These are phyloP conservation scores for Phylloscopus trochilus DNA, from an alignment of 2,113 vertebrate genomes.

Conservation along the genomic window DNA sequence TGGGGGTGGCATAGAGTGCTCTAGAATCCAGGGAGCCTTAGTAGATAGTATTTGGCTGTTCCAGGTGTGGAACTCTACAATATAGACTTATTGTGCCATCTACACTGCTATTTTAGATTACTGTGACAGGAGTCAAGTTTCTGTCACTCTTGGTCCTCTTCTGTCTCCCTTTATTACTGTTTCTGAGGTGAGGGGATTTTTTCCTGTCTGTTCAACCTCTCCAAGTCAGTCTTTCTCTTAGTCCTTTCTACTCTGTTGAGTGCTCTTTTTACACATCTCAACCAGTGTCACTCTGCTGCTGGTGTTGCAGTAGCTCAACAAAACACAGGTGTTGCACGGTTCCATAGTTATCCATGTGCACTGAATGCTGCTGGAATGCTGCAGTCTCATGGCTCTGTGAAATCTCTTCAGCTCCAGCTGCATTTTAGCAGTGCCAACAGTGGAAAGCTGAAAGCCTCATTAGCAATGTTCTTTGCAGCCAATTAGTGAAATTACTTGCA, in stretches of 20 bases:
- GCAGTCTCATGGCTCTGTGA: background rate
- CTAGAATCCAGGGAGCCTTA: background rate
- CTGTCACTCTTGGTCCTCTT: background rate
- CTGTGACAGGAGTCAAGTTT: background rate
- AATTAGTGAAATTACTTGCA: background rate
- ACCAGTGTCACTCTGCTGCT: background rate
- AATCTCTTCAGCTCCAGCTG: background rate
- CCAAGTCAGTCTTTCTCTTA: background rate
- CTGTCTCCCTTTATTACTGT: background rate
- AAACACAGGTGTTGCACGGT: background rate
- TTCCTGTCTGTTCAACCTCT: background rate
- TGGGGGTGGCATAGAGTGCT: background rate
- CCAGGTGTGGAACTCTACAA: background rate
- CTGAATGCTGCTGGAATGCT: background rate
- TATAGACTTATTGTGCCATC: fast-evolving
- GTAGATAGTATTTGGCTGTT: background rate
- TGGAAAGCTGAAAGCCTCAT: conserved; percentile 2
- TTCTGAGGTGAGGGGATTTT: background rate
- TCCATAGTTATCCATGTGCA: background rate
- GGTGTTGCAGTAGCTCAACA: background rate
- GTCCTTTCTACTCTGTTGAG: background rate
- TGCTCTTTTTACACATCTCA: background rate
- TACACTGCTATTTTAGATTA: background rate
- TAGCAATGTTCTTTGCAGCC: background rate
- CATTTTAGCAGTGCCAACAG: background rate